phyloP scores from a whole-genome alignment of 1,140 invertebrate genomes.

The Palaemon carinicauda region DNA sequence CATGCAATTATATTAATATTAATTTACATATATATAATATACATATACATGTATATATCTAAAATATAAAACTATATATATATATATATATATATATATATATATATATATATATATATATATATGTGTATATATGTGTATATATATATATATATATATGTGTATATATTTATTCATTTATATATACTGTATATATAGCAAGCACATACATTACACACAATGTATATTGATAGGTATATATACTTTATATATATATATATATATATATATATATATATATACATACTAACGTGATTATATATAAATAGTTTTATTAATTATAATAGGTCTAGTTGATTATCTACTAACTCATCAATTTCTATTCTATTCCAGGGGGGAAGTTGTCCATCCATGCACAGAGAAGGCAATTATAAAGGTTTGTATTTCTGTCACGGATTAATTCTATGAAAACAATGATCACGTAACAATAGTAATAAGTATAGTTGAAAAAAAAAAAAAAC shows the following conservation, averaged over 20 bases:
- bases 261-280: neutral
- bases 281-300: neutral
- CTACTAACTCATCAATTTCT: neutral
- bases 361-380: conserved; percentile 30
- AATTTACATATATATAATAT: too few relatives aligned
- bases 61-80: too few relatives aligned
- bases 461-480: neutral
- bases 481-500: too few relatives aligned
- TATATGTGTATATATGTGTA: too few relatives aligned
- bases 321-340: neutral
- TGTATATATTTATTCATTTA: too few relatives aligned
- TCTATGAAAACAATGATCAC: neutral
- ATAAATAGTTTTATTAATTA: neutral
- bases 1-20: too few relatives aligned
- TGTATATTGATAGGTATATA: neutral
- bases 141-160: too few relatives aligned
- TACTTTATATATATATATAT: neutral
- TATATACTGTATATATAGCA: too few relatives aligned
- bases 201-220: too few relatives aligned
- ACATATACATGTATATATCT: too few relatives aligned
- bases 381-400: conserved; percentile 45
- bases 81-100: too few relatives aligned
- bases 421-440: neutral
- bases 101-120: too few relatives aligned
- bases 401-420: conserved; percentile 46